Evolutionary conservation across 1,140 invertebrate species (phyloP).

Genomic region (Chrysomallon squamiferum): DNA sequence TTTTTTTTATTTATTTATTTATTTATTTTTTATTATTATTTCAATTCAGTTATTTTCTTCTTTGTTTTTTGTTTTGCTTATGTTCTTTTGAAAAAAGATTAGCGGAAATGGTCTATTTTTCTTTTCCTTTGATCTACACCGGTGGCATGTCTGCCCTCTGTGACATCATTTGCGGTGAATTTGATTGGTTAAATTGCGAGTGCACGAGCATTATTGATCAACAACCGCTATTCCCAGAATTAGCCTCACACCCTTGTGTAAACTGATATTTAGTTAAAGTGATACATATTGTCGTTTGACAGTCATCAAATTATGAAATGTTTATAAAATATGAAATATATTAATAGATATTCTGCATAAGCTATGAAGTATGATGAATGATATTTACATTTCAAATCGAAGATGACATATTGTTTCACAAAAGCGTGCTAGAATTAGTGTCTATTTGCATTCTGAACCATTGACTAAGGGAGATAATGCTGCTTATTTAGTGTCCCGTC

Average conservation of each 20-base stretch:
- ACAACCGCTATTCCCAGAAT: slow-evolving; percentile 2
- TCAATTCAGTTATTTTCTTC: too few relatives aligned
- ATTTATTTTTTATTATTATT: too few relatives aligned
- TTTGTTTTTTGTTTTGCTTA: too few relatives aligned
- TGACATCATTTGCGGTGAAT: slow-evolving; percentile 3
- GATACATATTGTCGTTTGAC: not conserved
- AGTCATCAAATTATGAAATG: not conserved
- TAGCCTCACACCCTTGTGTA: not conserved
- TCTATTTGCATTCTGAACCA: not conserved
- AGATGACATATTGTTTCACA: not conserved
- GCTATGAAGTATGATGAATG: not conserved
- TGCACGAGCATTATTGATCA: slow-evolving; percentile 4
- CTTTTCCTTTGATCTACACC: slow-evolving; percentile 3
- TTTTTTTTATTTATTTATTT: too few relatives aligned
- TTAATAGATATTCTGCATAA: not conserved
- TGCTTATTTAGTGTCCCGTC: not conserved
- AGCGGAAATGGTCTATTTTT: not conserved
- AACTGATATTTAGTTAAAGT: not conserved
- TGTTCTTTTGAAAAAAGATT: too few relatives aligned
- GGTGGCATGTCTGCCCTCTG: not conserved
- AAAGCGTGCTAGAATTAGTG: not conserved
- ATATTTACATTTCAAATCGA: not conserved
- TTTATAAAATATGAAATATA: not conserved
- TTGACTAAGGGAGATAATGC: not conserved
- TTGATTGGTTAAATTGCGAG: slow-evolving; percentile 2